These are phyloP conservation scores for Enteromius trimaculatus DNA, from an alignment of 2,797 vertebrate genomes.

Conservation along the genomic window DNA sequence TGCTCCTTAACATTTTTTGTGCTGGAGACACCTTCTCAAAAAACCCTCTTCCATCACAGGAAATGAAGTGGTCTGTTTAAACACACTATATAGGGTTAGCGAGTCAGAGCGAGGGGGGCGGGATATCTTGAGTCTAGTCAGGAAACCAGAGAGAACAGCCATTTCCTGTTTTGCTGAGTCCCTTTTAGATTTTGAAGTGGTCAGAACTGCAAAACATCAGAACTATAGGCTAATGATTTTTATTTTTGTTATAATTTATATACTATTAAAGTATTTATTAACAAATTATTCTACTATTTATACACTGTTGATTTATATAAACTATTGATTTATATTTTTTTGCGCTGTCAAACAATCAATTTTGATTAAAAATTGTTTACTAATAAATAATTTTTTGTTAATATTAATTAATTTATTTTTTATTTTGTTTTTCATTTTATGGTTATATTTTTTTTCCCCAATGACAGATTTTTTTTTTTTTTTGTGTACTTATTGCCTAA, in stretches of 20 bases:
- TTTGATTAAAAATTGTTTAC: no score
- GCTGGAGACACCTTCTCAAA: background rate
- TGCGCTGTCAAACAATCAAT: no score
- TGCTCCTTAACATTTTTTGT: conserved; percentile 41
- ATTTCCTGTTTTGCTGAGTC: conserved; percentile 82
- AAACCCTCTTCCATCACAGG: conserved; percentile 46
- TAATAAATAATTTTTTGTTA: no score
- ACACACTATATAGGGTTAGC: conserved; percentile 48
- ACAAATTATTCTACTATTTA: no score
- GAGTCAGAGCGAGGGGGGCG: conserved; percentile 53
- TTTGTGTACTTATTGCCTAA: no score
- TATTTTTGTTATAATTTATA: background rate
- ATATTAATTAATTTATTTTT: no score
- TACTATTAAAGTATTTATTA: no score
- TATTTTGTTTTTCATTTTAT: no score
- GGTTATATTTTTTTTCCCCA: no score
- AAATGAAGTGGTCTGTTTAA: conserved; percentile 54
- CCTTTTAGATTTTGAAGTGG: conserved; percentile 61
- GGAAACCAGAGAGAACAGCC: conserved; percentile 76
- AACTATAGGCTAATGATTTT: background rate
- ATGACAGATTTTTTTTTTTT: no score
- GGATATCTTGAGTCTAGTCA: conserved; percentile 70
- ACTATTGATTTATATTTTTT: no score
- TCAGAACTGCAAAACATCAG: conserved; percentile 58
- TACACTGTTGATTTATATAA: no score